Base-by-base conservation (phyloP, 2,888 invertebrate species). In the Tetranychus truncatus region DNA sequence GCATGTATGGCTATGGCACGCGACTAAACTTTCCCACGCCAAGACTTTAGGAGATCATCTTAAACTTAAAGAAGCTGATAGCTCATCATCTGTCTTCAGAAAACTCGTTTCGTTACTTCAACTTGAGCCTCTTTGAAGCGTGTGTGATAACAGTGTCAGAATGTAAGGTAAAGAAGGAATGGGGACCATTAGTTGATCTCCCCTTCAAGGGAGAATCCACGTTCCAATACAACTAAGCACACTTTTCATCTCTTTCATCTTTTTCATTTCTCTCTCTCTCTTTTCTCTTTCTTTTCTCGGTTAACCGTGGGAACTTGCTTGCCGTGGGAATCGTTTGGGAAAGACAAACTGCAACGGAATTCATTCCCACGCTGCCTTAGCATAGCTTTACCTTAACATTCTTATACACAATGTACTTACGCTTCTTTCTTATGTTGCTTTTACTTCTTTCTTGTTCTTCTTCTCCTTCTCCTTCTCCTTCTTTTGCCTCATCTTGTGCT, bases 241-340 rank as follows among this genome's bases (percentile, higher is more conserved):
- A 9, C 69, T 69, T 24, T 1, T 24, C 69, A 46, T 24, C 67
- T 8, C 3, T 18, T 67, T 67, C 3, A 18, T 21, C n/a, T 11
- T 20, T 69, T 21, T 69, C 69, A 21, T 20, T 69, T 21, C 44
- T 34, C 72, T 45, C 72, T 72, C 44, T 45, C 44, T 72, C 72
- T 72, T 34, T 72, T 24, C 21, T 24, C n/a, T 24, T 24, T 8
- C 21, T 44, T 72, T 7, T 45, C 44, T 72, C 34, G 3, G 1
- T n/a, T n/a, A 1, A 21, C 67, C 24, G 20, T 67, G 20, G 69
- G 69, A 24, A 69, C 34, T 20, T 18, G n/a, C 66, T 20, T 7
- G 66, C 18, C n/a, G 20, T 18, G 20, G 66, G 20, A 20, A 66
- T 18, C 18, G 20, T 9, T 8, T 21, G 67, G 20, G 69, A n/a